Conservation (phyloP, 2,797 vertebrate species). For the Prunella strophiata region DNA sequence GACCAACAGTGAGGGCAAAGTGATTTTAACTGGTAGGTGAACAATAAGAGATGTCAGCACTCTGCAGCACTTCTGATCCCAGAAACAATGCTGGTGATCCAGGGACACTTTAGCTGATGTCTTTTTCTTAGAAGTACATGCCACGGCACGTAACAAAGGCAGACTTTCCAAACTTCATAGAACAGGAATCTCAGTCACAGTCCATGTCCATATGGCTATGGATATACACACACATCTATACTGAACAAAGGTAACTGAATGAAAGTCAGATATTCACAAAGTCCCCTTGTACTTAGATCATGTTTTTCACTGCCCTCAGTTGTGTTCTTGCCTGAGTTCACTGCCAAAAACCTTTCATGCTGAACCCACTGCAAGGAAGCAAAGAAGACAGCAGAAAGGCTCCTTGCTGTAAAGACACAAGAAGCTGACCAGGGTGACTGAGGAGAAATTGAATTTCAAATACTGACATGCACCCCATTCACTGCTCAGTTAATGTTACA, state of each 20-base stretch:
- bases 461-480: not conserved
- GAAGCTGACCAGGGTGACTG: not conserved
- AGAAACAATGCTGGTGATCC: not conserved
- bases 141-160: not conserved
- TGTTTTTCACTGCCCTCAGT: not conserved
- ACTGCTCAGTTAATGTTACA: not conserved
- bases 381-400: not conserved
- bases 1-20: not conserved
- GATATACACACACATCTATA: not conserved
- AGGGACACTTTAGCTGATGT: not conserved
- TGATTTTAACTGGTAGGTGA: not conserved
- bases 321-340: not conserved
- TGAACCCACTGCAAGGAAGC: not conserved
- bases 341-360: not conserved
- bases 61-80: not conserved
- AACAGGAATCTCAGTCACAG: not conserved
- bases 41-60: not conserved
- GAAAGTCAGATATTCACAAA: not conserved
- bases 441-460: conserved; percentile 1
- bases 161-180: not conserved
- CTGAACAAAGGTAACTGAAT: not conserved
- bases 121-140: not conserved
- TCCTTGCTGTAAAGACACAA: not conserved
- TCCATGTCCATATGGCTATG: not conserved
- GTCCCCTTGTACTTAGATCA: not conserved